Conservation (phyloP, 2,888 invertebrate species). For the Dromius quadrimaculatus region DNA sequence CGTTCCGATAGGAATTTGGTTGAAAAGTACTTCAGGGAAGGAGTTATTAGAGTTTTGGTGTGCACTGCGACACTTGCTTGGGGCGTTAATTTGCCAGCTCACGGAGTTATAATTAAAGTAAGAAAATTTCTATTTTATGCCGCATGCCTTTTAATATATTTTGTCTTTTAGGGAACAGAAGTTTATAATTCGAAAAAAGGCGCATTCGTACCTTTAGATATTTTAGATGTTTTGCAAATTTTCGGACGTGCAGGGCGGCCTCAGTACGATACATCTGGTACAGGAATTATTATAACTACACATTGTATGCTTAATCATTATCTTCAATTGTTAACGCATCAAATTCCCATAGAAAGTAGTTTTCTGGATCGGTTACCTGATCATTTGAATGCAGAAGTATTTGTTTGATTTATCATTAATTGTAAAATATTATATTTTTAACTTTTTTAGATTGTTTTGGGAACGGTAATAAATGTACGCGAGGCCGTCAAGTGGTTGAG, state of each 20-base stretch:
- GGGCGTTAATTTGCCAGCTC: slow-evolving; percentile 99
- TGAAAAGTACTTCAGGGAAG: slow-evolving; percentile 91
- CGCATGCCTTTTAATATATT: too few relatives aligned
- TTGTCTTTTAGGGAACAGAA: slow-evolving; percentile 93
- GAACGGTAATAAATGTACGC: slow-evolving; percentile 95
- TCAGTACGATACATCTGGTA: slow-evolving; percentile 94
- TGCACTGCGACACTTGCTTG: slow-evolving; percentile 99
- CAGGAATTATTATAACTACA: slow-evolving; percentile 94
- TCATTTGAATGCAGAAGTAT: slow-evolving; percentile 97
- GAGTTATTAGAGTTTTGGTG: slow-evolving; percentile 88
- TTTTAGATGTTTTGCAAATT: slow-evolving; percentile 97
- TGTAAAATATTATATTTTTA: slow-evolving; percentile 30
- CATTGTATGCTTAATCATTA: slow-evolving; percentile 95
- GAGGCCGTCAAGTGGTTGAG: slow-evolving; percentile 99
- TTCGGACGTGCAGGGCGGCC: slow-evolving; percentile 99
- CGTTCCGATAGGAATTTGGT: slow-evolving; percentile 87
- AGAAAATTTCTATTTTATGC: too few relatives aligned
- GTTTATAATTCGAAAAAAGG: slow-evolving; percentile 97
- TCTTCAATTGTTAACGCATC: slow-evolving; percentile 92
- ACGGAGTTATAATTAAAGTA: slow-evolving; percentile 95
- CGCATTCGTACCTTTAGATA: slow-evolving; percentile 93
- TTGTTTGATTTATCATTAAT: background rate
- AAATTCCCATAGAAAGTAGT: slow-evolving; percentile 98
- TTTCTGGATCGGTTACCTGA: slow-evolving; percentile 93
- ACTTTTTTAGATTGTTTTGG: slow-evolving; percentile 80